Evolutionary conservation across 2,113 vertebrate species (phyloP).

Genomic region (Grammomys surdaster): DNA sequence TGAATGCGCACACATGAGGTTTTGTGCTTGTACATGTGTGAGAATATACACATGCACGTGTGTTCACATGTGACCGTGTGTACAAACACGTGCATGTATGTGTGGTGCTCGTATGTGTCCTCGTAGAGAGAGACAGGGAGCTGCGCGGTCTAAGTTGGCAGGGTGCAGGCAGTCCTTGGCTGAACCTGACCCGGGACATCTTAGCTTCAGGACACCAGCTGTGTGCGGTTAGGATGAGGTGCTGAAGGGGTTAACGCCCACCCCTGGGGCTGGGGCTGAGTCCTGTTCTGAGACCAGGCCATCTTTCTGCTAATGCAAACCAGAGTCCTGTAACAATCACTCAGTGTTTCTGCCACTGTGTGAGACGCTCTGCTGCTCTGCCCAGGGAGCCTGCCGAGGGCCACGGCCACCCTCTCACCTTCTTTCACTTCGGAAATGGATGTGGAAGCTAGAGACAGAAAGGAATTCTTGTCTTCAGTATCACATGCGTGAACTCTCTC

Average conservation of each 20-base stretch:
- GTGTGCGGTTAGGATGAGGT: background rate
- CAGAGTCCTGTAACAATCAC: slow-evolving; percentile 89
- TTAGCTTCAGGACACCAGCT: fast-evolving
- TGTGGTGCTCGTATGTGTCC: fast-evolving
- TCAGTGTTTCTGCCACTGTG: slow-evolving; percentile 87
- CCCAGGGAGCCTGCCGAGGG: background rate
- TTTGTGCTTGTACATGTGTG: background rate
- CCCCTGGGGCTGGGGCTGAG: background rate
- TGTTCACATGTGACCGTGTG: background rate
- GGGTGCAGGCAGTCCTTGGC: fast-evolving
- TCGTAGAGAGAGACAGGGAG: too few relatives aligned
- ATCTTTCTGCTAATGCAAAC: slow-evolving; percentile 90
- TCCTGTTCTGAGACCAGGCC: slow-evolving; percentile 86
- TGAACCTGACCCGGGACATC: background rate
- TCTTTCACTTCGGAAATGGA: slow-evolving; percentile 4
- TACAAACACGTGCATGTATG: background rate
- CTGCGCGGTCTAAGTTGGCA: fast-evolving
- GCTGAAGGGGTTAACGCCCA: background rate
- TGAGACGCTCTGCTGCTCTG: slow-evolving; percentile 54
- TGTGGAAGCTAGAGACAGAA: background rate
- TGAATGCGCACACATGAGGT: too few relatives aligned
- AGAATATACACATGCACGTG: fast-evolving
- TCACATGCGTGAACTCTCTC: too few relatives aligned
- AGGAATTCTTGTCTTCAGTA: background rate
- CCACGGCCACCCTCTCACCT: background rate